Evolutionary conservation across 1,140 invertebrate genomes (phyloP).

Genomic region (Carcinoscorpius rotundicauda): DNA sequence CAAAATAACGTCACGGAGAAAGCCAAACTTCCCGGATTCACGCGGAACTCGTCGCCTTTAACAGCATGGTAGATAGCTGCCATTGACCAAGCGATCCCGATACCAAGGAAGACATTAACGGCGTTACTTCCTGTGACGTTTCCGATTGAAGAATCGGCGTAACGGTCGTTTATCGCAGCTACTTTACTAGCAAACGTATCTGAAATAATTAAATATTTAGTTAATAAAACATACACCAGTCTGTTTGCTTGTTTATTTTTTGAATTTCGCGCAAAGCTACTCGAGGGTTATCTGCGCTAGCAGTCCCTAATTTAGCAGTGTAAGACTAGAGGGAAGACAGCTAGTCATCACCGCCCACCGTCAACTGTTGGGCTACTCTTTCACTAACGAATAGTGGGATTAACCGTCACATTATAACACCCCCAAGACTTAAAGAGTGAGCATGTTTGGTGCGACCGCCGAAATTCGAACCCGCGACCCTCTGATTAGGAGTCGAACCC

Average conservation of each 20-base stretch:
- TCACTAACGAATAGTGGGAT: no score
- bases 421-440: no score
- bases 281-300: no score
- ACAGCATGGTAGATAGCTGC: conserved; percentile 29
- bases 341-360: no score
- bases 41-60: conserved; percentile 32
- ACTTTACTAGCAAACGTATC: conserved; percentile 99
- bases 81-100: conserved; percentile 39
- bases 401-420: no score
- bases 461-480: no score
- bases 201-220: conserved; percentile 1
- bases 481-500: no score
- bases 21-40: conserved; percentile 40
- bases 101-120: conserved; percentile 73
- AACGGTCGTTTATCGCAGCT: conserved; percentile 90
- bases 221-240: not conserved
- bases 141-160: conserved; percentile 93
- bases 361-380: no score
- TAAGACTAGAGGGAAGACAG: no score
- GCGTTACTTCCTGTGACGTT: conserved; percentile 98
- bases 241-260: not conserved
- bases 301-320: no score
- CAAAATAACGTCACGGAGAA: conserved; percentile 46
- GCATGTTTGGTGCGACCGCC: no score
- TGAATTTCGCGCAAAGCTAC: no score